A percentile compares a stretch with the other conserved stretches of the same genome.
Evolutionary conservation across 2,888 invertebrate species (phyloP).

Genomic region (Morpho deidamia): DNA sequence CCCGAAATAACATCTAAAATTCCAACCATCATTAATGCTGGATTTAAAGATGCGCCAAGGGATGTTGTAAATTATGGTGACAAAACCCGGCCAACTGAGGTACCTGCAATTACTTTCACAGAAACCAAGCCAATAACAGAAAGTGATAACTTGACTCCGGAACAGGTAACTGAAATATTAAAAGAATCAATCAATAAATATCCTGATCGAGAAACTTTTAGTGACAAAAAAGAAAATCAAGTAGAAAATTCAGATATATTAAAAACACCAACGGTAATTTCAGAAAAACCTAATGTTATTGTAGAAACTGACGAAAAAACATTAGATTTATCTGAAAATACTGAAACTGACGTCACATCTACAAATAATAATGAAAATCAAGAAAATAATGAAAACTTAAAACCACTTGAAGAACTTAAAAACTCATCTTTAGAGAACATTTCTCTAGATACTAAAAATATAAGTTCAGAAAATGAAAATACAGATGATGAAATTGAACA

Average conservation of each 20-base stretch:
- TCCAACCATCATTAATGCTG: conserved; percentile 38
- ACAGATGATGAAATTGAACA: neutral
- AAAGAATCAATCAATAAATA: conserved; percentile 23
- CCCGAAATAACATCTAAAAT: conserved; percentile 44
- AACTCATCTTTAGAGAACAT: neutral
- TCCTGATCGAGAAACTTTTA: neutral
- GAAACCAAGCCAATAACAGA: conserved; percentile 31
- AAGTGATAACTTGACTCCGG: conserved; percentile 32
- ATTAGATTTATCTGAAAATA: conserved; percentile 42
- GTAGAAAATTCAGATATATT: neutral
- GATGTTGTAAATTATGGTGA: conserved; percentile 59
- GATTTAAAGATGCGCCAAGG: conserved; percentile 36
- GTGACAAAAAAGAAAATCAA: neutral
- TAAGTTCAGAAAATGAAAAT: neutral
- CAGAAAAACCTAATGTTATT: conserved; percentile 36
- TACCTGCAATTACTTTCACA: conserved; percentile 25
- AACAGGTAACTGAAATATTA: conserved; percentile 25
- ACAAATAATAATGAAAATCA: neutral
- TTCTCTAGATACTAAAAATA: neutral
- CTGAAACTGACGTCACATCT: conserved; percentile 16
- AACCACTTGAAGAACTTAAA: conserved; percentile 1
- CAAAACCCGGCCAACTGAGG: conserved; percentile 37
- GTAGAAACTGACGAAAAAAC: conserved; percentile 40
- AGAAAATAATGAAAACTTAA: neutral
- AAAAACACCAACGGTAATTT: neutral